Conservation (phyloP, 2,113 vertebrate genomes). For the Alouatta palliata region DNA sequence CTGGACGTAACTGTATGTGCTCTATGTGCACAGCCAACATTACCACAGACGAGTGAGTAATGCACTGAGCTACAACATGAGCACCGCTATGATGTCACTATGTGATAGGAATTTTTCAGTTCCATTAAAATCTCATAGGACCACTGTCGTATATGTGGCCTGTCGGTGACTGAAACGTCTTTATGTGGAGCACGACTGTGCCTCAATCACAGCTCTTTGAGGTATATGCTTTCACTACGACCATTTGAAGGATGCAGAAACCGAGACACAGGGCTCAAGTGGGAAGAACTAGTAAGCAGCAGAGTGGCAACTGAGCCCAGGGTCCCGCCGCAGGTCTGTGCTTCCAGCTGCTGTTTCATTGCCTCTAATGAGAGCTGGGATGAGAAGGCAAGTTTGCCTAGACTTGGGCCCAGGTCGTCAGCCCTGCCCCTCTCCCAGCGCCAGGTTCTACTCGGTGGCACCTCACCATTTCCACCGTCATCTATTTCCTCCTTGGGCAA, state of each 20-base stretch:
- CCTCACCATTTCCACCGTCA: neutral
- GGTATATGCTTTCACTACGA: neutral
- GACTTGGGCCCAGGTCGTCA: accelerated
- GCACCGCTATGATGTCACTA: neutral
- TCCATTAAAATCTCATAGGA: neutral
- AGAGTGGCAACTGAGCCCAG: neutral
- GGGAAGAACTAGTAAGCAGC: neutral
- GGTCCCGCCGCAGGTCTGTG: neutral
- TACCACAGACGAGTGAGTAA: neutral
- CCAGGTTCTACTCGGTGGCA: neutral
- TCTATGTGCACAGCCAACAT: neutral
- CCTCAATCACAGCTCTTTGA: neutral
- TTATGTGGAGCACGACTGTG: neutral
- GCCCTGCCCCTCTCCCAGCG: neutral
- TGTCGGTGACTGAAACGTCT: neutral
- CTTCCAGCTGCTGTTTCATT: neutral
- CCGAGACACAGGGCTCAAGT: neutral
- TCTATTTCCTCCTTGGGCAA: neutral
- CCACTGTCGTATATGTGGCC: neutral
- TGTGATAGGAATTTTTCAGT: neutral
- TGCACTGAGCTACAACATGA: neutral
- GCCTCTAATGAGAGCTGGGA: neutral
- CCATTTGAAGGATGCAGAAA: neutral
- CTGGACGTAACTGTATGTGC: neutral
- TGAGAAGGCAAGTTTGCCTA: neutral